These are phyloP conservation scores for Oxystoma pomonae DNA, from an alignment of 2,888 invertebrate species.

Conservation along the genomic window DNA sequence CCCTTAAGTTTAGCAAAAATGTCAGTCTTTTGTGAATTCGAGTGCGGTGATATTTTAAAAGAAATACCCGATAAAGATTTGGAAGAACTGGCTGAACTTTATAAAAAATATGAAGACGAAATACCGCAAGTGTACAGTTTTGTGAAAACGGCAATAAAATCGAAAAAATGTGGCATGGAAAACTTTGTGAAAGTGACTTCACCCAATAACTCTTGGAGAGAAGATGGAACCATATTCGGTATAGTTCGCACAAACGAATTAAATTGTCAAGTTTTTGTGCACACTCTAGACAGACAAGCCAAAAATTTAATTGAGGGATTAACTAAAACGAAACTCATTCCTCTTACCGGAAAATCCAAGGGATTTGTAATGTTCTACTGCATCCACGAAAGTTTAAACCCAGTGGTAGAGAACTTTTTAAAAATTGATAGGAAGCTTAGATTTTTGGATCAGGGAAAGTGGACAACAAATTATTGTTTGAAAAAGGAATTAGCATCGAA, in stretches of 20 bases:
- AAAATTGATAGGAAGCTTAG: background rate
- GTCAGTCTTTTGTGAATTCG: too few relatives aligned
- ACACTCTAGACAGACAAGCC: background rate
- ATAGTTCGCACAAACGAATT: constrained; percentile 2
- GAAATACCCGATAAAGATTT: constrained; percentile 16
- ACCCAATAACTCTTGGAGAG: constrained; percentile 14
- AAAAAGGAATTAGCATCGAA: background rate
- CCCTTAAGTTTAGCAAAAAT: too few relatives aligned
- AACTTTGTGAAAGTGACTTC: constrained; percentile 15
- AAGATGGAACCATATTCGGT: constrained; percentile 16
- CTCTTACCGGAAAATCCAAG: background rate
- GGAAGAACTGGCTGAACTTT: constrained; percentile 14
- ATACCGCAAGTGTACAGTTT: constrained; percentile 16
- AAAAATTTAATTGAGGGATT: background rate
- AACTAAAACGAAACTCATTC: background rate
- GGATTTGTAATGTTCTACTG: background rate
- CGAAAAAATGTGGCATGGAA: constrained; percentile 8
- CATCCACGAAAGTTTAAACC: background rate
- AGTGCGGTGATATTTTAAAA: constrained; percentile 14
- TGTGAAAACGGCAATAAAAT: constrained; percentile 12
- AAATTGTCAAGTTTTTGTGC: background rate
- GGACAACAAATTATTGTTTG: background rate
- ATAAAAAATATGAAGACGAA: constrained; percentile 5
- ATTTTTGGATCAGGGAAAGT: background rate
- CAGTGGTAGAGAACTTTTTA: background rate